Conservation (phyloP, 2,113 vertebrate genomes). For the Cheilinus undulatus region DNA sequence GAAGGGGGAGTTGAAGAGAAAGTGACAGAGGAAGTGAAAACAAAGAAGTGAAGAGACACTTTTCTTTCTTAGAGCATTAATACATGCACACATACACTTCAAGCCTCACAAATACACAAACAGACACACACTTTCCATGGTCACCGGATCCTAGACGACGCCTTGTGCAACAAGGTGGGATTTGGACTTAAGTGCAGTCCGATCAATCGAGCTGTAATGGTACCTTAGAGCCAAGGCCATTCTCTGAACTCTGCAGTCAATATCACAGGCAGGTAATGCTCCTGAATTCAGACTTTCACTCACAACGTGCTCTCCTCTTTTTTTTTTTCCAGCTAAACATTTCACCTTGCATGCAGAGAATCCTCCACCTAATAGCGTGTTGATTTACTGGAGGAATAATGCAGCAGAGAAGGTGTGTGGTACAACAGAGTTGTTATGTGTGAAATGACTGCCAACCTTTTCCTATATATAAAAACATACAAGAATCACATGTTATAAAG, state of each 20-base stretch:
- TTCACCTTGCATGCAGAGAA: conserved; percentile 53
- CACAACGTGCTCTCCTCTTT: conserved; percentile 26
- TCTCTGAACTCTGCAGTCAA: conserved; percentile 75
- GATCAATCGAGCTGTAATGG: conserved; percentile 83
- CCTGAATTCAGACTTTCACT: conserved; percentile 63
- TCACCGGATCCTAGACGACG: conserved; percentile 75
- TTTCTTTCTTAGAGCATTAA: not conserved
- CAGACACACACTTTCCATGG: conserved; percentile 42
- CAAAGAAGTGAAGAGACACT: conserved; percentile 30
- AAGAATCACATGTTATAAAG: not conserved
- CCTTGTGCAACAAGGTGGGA: conserved; percentile 75
- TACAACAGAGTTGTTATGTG: conserved; percentile 9
- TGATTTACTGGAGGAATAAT: conserved; percentile 54
- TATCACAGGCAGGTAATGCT: conserved; percentile 69
- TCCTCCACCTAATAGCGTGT: conserved; percentile 58
- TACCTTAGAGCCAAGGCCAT: conserved; percentile 71
- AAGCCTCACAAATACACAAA: not conserved
- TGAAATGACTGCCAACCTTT: conserved; percentile 14
- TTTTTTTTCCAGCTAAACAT: conserved; percentile 24
- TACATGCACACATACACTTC: not conserved
- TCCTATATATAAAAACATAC: not conserved
- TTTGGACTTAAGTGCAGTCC: conserved; percentile 81
- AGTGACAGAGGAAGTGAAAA: not conserved
- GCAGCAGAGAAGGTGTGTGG: conserved; percentile 1
- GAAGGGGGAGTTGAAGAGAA: too few relatives aligned